Conservation (phyloP, 2,113 vertebrate genomes). For the Heterotis niloticus region DNA sequence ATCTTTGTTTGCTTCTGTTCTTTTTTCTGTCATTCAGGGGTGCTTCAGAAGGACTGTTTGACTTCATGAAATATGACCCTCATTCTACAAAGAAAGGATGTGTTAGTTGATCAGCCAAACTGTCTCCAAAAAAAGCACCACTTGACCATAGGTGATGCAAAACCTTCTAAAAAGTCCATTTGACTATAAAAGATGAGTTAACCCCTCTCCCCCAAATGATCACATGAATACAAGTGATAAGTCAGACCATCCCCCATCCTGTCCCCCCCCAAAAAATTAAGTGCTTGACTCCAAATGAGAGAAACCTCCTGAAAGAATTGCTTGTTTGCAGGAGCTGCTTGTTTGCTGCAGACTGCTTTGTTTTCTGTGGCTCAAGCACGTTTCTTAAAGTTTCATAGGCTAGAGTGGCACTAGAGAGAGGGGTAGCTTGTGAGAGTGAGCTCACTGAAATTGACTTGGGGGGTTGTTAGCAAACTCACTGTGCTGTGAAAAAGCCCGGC, state of each 20-base stretch:
- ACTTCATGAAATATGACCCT: not conserved
- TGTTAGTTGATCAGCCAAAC: too few species aligned
- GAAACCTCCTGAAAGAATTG: too few species aligned
- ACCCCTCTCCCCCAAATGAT: too few species aligned
- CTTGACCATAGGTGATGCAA: too few species aligned
- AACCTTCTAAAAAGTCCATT: too few species aligned
- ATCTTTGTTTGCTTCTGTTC: constrained; percentile 1
- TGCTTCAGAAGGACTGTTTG: constrained; percentile 1
- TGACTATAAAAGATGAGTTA: too few species aligned
- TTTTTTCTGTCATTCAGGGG: constrained; percentile 16
- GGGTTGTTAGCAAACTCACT: not conserved
- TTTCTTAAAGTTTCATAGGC: not conserved
- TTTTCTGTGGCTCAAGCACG: not conserved
- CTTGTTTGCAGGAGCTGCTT: too few species aligned
- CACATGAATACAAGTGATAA: too few species aligned
- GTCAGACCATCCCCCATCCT: too few species aligned
- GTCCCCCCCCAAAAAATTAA: too few species aligned
- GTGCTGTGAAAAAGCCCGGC: constrained; percentile 10
- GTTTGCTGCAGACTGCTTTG: not conserved
- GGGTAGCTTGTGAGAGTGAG: not conserved
- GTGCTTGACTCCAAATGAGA: too few species aligned
- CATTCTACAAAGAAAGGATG: not conserved
- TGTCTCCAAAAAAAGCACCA: too few species aligned
- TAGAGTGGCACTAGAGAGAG: not conserved
- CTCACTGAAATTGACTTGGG: not conserved